Conservation (phyloP, 2,888 invertebrate species). For the Apamea crenata region DNA sequence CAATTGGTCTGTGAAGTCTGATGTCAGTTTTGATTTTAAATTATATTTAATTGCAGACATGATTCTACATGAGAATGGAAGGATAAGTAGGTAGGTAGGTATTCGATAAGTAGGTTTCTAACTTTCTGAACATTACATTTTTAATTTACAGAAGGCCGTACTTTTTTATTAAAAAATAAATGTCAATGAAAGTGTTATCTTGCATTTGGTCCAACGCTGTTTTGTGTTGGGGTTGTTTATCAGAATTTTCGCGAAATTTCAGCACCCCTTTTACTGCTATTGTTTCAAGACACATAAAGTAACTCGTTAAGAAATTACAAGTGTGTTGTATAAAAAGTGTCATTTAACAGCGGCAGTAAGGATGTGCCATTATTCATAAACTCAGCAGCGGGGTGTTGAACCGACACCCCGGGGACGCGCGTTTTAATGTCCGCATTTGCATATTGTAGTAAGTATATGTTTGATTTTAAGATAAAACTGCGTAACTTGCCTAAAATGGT, state of each 20-base stretch:
- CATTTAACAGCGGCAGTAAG: constrained; percentile 72
- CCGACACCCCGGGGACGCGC: constrained; percentile 79
- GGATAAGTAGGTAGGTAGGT: rapidly evolving
- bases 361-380: constrained; percentile 85
- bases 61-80: neutral
- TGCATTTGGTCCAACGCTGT: too few relatives aligned
- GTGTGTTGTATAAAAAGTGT: constrained; percentile 69
- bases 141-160: neutral
- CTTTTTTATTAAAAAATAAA: neutral
- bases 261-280: constrained; percentile 29
- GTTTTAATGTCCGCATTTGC: constrained; percentile 86
- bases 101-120: neutral
- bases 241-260: neutral
- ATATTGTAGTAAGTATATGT: constrained; percentile 80
- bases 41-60: neutral
- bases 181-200: neutral
- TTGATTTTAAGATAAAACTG: constrained; percentile 65
- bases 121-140: neutral
- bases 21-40: neutral
- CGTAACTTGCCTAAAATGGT: neutral
- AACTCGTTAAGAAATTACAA: constrained; percentile 65
- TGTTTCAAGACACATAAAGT: constrained; percentile 51
- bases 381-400: constrained; percentile 76
- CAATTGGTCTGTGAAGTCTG: neutral
- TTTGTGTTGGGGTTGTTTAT: neutral